Evolutionary conservation across 2,113 vertebrate genomes (phyloP).

Genomic region (Morone saxatilis): DNA sequence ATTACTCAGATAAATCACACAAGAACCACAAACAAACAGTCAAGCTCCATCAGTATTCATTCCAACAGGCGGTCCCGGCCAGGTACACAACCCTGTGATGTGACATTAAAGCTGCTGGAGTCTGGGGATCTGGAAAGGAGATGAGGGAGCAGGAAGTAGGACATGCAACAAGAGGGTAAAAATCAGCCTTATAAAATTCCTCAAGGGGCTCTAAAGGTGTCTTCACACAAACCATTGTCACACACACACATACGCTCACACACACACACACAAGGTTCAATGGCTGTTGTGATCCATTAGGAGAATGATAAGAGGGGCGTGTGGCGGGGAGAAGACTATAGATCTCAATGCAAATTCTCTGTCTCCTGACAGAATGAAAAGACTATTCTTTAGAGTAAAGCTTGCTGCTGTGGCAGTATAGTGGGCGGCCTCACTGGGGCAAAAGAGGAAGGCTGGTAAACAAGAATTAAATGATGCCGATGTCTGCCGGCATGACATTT

Average conservation of each 20-base stretch:
- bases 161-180: slow-evolving; percentile 69
- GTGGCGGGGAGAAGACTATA: slow-evolving; percentile 59
- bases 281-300: slow-evolving; percentile 71
- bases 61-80: slow-evolving; percentile 53
- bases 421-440: slow-evolving; percentile 47
- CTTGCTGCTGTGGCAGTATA: slow-evolving; percentile 27
- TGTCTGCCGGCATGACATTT: slow-evolving; percentile 80
- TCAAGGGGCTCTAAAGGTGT: slow-evolving; percentile 59
- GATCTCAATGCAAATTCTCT: slow-evolving; percentile 74
- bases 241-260: slow-evolving; percentile 43
- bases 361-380: slow-evolving; percentile 67
- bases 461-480: slow-evolving; percentile 78
- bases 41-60: slow-evolving; percentile 58
- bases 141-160: slow-evolving; percentile 58
- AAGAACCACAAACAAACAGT: slow-evolving; percentile 45
- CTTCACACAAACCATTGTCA: slow-evolving; percentile 54
- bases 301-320: slow-evolving; percentile 62
- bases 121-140: slow-evolving; percentile 63
- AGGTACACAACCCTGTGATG: slow-evolving; percentile 71
- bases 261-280: slow-evolving; percentile 38
- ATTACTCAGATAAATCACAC: slow-evolving; percentile 48
- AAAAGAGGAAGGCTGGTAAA: slow-evolving; percentile 74
- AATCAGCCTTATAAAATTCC: slow-evolving; percentile 64
- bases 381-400: slow-evolving; percentile 71
- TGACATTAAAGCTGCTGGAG: slow-evolving; percentile 69